Conservation (phyloP, 2,113 vertebrate species). For the Callionymus lyra region DNA sequence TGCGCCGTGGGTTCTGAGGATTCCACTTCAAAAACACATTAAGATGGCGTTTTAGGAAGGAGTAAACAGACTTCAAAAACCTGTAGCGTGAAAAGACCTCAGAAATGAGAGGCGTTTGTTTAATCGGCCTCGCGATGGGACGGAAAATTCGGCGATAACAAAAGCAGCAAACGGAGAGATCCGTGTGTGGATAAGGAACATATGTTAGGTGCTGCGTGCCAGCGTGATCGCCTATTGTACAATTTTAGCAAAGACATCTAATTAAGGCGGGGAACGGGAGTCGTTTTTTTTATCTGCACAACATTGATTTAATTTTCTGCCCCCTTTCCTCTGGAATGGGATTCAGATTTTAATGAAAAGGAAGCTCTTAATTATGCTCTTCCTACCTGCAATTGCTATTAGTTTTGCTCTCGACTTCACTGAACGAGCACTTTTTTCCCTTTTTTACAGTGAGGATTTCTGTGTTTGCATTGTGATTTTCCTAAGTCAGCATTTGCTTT, state of each 20-base stretch:
- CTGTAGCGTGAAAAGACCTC: slow-evolving; percentile 36
- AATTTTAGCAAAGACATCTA: slow-evolving; percentile 50
- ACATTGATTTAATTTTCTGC: slow-evolving; percentile 62
- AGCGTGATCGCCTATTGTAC: slow-evolving; percentile 40
- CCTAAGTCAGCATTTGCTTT: slow-evolving; percentile 37
- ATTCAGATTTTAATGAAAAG: slow-evolving; percentile 60
- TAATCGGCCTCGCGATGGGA: slow-evolving; percentile 12
- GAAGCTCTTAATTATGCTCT: slow-evolving; percentile 63
- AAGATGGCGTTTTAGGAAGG: slow-evolving; percentile 14
- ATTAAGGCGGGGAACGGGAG: slow-evolving; percentile 58
- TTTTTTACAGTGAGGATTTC: slow-evolving; percentile 23
- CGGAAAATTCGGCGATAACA: slow-evolving; percentile 29
- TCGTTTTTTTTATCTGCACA: slow-evolving; percentile 52
- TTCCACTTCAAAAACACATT: too few relatives aligned
- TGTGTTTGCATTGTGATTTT: slow-evolving; percentile 21
- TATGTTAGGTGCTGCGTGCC: slow-evolving; percentile 48
- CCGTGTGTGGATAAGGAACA: slow-evolving; percentile 41
- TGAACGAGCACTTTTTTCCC: slow-evolving; percentile 24
- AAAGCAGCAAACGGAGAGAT: slow-evolving; percentile 19
- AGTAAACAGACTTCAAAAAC: slow-evolving; percentile 23
- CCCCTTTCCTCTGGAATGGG: slow-evolving; percentile 46
- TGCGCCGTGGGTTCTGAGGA: too few relatives aligned
- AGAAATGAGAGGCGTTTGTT: slow-evolving; percentile 24
- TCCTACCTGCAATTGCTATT: slow-evolving; percentile 42
- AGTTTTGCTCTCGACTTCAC: slow-evolving; percentile 18